Percentiles rank a stretch among this genome's conserved stretches.
These are phyloP conservation scores for Dasyurus viverrinus DNA, from an alignment of 2,113 vertebrate genomes.

Conservation along the genomic window DNA sequence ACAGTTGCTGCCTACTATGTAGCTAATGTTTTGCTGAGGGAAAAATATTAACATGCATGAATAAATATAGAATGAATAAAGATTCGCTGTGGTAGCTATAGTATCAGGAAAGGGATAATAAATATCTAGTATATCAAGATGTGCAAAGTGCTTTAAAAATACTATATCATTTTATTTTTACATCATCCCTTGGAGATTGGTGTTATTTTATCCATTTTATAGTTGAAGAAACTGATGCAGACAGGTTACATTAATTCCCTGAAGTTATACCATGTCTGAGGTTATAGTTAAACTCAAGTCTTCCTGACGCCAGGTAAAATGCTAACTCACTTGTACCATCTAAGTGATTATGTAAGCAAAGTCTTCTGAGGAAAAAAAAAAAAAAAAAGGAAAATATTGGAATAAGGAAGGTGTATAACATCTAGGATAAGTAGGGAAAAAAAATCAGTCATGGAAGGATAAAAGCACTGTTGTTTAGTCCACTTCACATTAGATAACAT, in stretches of 20 bases:
- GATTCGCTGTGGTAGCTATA: background rate
- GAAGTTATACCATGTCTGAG: background rate
- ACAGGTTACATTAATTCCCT: background rate
- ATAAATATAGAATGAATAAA: background rate
- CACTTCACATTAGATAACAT: background rate
- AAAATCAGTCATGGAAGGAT: background rate
- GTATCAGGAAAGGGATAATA: background rate
- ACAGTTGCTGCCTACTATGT: background rate
- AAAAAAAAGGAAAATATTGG: background rate
- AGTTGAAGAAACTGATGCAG: background rate
- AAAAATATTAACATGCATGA: background rate
- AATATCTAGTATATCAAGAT: background rate
- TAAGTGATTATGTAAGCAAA: background rate
- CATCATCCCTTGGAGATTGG: background rate
- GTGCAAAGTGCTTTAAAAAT: too few relatives aligned
- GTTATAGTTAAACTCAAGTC: background rate
- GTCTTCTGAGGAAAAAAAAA: background rate
- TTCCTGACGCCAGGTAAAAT: too few relatives aligned
- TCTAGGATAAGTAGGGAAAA: background rate
- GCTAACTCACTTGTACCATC: too few relatives aligned
- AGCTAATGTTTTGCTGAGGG: background rate
- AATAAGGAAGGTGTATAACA: background rate
- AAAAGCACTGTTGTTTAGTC: background rate
- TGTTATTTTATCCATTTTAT: background rate
- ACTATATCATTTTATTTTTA: background rate